These are phyloP conservation scores for Microtus pennsylvanicus DNA, from an alignment of 2,113 vertebrate genomes.

Conservation along the genomic window DNA sequence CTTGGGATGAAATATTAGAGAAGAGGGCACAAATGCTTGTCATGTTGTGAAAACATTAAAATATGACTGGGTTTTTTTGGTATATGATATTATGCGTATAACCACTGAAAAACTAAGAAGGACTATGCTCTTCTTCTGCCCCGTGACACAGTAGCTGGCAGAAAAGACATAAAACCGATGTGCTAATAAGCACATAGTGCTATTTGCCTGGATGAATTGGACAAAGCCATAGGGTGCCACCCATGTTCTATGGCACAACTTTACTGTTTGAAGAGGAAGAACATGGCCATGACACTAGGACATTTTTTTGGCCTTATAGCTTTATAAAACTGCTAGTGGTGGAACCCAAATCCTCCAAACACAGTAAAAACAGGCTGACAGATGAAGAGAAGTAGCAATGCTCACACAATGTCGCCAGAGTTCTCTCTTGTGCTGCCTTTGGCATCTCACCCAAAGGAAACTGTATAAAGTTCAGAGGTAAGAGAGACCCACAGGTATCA, in stretches of 20 bases:
- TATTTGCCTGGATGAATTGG: neutral
- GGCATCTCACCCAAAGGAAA: neutral
- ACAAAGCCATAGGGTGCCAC: neutral
- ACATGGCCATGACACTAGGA: accelerated
- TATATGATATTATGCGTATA: neutral
- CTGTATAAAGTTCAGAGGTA: neutral
- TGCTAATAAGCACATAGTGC: neutral
- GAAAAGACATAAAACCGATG: too few relatives aligned
- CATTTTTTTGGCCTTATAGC: neutral
- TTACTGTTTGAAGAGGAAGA: neutral
- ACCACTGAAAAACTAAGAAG: neutral
- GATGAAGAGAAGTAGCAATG: neutral
- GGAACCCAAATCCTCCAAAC: neutral
- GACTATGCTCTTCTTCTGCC: neutral
- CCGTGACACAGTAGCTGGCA: too few relatives aligned
- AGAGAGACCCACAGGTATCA: neutral
- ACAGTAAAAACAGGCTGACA: neutral
- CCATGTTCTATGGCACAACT: neutral
- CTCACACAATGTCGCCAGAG: neutral
- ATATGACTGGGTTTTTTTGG: too few relatives aligned
- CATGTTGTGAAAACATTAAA: neutral
- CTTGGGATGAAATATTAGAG: neutral
- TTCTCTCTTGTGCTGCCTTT: neutral
- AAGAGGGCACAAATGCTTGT: neutral
- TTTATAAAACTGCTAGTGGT: neutral